These are phyloP conservation scores for Sinohyriopsis cumingii DNA, from an alignment of 2,888 invertebrate genomes.

Conservation along the genomic window DNA sequence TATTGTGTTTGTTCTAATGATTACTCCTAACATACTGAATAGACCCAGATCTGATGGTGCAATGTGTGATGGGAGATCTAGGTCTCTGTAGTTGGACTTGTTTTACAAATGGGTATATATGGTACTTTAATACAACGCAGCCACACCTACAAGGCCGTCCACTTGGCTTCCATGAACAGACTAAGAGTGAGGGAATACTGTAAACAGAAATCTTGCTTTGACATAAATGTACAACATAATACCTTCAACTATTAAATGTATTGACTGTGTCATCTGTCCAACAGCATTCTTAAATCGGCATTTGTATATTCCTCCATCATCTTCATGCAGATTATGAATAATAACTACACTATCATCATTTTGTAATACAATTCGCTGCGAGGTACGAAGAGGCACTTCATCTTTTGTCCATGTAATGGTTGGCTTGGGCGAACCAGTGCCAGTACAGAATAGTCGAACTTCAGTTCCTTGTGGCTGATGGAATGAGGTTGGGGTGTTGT, in stretches of 20 bases:
- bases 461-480: slow-evolving; percentile 82
- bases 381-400: slow-evolving; percentile 37
- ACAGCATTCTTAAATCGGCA: slow-evolving; percentile 96
- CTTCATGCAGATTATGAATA: slow-evolving; percentile 92
- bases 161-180: no score
- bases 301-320: slow-evolving; percentile 96
- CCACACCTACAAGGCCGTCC: no score
- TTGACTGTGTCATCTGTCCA: slow-evolving; percentile 95
- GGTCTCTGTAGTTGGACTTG: no score
- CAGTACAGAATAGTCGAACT: slow-evolving; percentile 96
- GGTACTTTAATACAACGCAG: no score
- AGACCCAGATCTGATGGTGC: no score
- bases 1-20: no score
- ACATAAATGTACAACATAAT: slow-evolving; percentile 7
- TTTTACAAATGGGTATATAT: no score
- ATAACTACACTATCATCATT: slow-evolving; percentile 78
- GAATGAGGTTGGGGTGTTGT: slow-evolving; percentile 50
- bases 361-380: slow-evolving; percentile 40
- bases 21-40: no score
- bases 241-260: slow-evolving; percentile 92
- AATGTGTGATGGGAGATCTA: no score
- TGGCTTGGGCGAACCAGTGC: slow-evolving; percentile 94
- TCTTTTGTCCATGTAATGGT: slow-evolving; percentile 95
- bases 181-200: no score
- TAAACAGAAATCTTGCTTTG: background rate